Conservation (phyloP, 2,888 invertebrate species). For the Pachymerium ferrugineum region DNA sequence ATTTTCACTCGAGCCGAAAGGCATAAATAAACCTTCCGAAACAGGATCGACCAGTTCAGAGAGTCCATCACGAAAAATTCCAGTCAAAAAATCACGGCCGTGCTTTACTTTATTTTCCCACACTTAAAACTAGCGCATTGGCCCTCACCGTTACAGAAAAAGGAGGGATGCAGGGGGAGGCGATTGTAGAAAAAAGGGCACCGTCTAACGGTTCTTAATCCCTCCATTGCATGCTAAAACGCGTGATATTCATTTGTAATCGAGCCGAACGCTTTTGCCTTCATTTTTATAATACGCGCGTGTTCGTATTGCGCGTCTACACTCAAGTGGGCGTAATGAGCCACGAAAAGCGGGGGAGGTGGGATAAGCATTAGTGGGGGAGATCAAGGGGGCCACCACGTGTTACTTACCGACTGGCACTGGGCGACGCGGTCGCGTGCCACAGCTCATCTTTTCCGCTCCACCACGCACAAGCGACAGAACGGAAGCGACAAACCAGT, state of each 20-base stretch:
- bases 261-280: neutral
- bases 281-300: no score
- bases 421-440: constrained; percentile 15
- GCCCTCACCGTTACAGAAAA: neutral
- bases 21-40: neutral
- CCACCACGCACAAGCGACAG: constrained; percentile 2
- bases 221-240: neutral
- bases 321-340: neutral
- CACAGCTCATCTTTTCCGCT: constrained; percentile 23
- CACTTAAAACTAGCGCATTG: neutral
- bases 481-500: constrained; percentile 27
- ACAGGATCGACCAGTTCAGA: neutral
- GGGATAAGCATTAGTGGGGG: no score
- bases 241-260: neutral
- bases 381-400: neutral
- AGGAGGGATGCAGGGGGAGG: neutral
- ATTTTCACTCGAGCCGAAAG: neutral
- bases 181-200: no score
- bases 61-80: neutral
- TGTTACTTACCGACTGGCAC: neutral
- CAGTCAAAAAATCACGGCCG: neutral
- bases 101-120: constrained; percentile 1
- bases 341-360: no score
- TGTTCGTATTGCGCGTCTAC: no score
- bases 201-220: neutral